A percentile compares a stretch with the other conserved stretches of the same genome.
Conservation (phyloP, 2,888 invertebrate species). For the Andrena bucephala region DNA sequence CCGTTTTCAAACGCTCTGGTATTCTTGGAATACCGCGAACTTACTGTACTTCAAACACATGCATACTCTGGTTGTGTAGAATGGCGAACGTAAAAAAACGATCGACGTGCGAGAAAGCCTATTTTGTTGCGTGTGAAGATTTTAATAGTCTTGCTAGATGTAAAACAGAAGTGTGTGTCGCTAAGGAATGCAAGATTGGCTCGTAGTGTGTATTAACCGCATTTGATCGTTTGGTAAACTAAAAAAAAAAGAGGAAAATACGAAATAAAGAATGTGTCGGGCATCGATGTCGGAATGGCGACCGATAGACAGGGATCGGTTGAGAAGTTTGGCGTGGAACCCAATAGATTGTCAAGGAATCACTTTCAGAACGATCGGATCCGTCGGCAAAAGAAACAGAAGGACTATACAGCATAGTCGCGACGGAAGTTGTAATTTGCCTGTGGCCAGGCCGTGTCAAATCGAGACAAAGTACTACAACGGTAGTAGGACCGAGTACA, state of each 20-base stretch:
- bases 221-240: constrained; percentile 55
- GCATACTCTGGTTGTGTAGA: background rate
- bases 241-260: constrained; percentile 25
- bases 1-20: constrained; percentile 24
- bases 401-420: constrained; percentile 79
- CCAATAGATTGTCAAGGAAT: constrained; percentile 75
- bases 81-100: constrained; percentile 21
- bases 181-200: constrained; percentile 59
- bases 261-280: constrained; percentile 17
- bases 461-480: constrained; percentile 79
- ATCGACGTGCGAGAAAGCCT: constrained; percentile 30
- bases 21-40: constrained; percentile 6
- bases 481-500: constrained; percentile 79
- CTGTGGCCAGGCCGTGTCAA: constrained; percentile 75
- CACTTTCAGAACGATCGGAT: constrained; percentile 84
- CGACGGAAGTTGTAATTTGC: constrained; percentile 82
- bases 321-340: constrained; percentile 43
- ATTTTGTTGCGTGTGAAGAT: constrained; percentile 20
- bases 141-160: constrained; percentile 27
- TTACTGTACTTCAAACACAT: background rate
- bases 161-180: constrained; percentile 49
- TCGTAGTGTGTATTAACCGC: constrained; percentile 65
- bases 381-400: constrained; percentile 83
- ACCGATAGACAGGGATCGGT: constrained; percentile 44
- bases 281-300: constrained; percentile 55